Evolutionary conservation across 2,113 vertebrate genomes (phyloP), one percentile per base, ranked within the genome.

Genomic region (Chrysochloris asiatica): DNA sequence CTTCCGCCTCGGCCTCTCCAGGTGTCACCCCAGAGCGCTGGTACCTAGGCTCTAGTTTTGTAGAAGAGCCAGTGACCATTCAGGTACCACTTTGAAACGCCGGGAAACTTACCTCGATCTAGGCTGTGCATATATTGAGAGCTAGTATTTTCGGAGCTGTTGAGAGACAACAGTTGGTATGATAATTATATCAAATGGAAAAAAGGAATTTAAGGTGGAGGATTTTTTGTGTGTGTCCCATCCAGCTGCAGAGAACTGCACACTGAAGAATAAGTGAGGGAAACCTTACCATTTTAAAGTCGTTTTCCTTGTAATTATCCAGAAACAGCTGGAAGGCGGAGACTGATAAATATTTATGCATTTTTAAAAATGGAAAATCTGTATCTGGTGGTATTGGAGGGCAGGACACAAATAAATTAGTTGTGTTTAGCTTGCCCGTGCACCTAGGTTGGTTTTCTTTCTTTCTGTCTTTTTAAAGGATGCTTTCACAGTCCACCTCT

Each of bases 321-420:
- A 82, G 73, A 76, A 80, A 69, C n/a, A 65, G 28, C 69, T 83
- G 91, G 41, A 82, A 84, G 52, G 61, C 30, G 75, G 76, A 47
- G 47, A 76, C 8, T 50, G 72, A 82, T 67, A 28, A 41, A 38
- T 41, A 83, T 22, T 77, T 72, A 61, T 38, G 63, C 65, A 88
- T 91, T 72, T 79, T 67, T 67, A 80, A 94, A 93, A 82, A 82
- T 80, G 76, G 78, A 81, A 83, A 95, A 76, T 45, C 41, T 5
- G 14, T 59, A 19, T 72, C 56, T 76, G 38, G 22, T 77, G 7
- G 33, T 36, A 50, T 41, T 73, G 87, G 78, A 93, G 82, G 93
- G 91, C 48, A 75, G 94, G 82, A 86, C 61, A 45, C n/a, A 14
- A 65, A 83, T 79, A 71, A 48, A 38, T 2, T 43, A 69, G 59